phyloP scores from a whole-genome alignment of 2,797 vertebrate genomes.

The Microctenopoma steveboyesi region DNA sequence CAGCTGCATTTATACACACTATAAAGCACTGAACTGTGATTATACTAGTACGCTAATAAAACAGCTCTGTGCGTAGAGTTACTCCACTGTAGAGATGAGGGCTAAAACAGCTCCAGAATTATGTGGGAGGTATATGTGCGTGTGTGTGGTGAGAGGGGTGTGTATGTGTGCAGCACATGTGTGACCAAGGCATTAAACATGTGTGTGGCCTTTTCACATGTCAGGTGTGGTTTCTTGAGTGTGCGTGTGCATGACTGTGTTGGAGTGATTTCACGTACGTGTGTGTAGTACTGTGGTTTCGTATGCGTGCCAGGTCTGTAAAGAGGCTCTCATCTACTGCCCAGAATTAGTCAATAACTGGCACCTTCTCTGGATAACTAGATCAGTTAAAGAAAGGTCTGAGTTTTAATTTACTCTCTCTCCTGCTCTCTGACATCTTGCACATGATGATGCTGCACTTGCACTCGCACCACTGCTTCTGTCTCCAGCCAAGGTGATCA shows the following conservation, averaged over 20 bases:
- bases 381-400: slow-evolving; percentile 49
- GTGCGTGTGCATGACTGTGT: slow-evolving; percentile 5
- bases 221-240: slow-evolving; percentile 47
- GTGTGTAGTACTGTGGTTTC: slow-evolving; percentile 45
- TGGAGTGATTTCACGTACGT: slow-evolving; percentile 32
- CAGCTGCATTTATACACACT: slow-evolving; percentile 62
- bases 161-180: slow-evolving; percentile 49
- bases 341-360: slow-evolving; percentile 76
- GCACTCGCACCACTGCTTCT: background rate
- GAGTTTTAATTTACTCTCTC: slow-evolving; percentile 55
- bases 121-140: slow-evolving; percentile 38
- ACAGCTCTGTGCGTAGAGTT: slow-evolving; percentile 55
- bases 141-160: slow-evolving; percentile 1
- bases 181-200: slow-evolving; percentile 35
- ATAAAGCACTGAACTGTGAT: slow-evolving; percentile 73
- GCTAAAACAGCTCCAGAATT: slow-evolving; percentile 60
- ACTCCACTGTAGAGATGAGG: slow-evolving; percentile 43
- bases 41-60: slow-evolving; percentile 71
- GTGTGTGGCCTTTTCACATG: slow-evolving; percentile 53
- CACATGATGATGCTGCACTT: background rate
- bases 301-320: slow-evolving; percentile 51
- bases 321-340: slow-evolving; percentile 67
- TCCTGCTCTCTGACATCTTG: slow-evolving; percentile 17
- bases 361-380: slow-evolving; percentile 65
- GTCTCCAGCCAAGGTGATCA: background rate